Evolutionary conservation across 1,140 invertebrate genomes (phyloP).

Genomic region (Drosophila parabipectinata): DNA sequence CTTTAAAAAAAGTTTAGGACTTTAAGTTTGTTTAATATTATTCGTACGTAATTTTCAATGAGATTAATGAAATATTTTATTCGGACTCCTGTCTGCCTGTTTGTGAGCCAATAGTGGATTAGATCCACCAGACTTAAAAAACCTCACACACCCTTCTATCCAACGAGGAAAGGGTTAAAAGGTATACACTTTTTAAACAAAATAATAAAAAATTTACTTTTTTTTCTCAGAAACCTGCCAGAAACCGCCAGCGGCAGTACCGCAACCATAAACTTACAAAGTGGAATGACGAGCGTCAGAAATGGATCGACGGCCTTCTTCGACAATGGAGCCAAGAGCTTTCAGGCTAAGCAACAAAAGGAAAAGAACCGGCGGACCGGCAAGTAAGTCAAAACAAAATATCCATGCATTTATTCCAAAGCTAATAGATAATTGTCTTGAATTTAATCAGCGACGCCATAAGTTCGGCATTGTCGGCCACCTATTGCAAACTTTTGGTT

Average conservation of each 20-base stretch:
- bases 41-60: too few relatives aligned
- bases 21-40: too few relatives aligned
- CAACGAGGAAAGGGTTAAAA: too few relatives aligned
- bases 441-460: conserved; percentile 82
- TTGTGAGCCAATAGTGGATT: too few relatives aligned
- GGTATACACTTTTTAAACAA: too few relatives aligned
- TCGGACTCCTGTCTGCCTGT: too few relatives aligned
- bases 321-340: conserved; percentile 68
- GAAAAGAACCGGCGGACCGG: conserved; percentile 82
- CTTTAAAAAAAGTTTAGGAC: too few relatives aligned
- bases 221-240: conserved; percentile 49
- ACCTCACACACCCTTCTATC: too few relatives aligned
- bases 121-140: too few relatives aligned
- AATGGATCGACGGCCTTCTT: conserved; percentile 62
- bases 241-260: conserved; percentile 76
- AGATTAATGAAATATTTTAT: too few relatives aligned
- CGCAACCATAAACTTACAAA: conserved; percentile 73
- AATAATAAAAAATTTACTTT: too few relatives aligned
- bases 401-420: background rate
- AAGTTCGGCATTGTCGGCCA: conserved; percentile 86
- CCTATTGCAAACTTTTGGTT: conserved; percentile 90
- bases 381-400: conserved; percentile 71
- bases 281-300: conserved; percentile 54
- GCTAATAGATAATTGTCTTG: background rate
- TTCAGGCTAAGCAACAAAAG: conserved; percentile 69